Conservation (phyloP, 2,888 invertebrate species). For the Tipula helvola region DNA sequence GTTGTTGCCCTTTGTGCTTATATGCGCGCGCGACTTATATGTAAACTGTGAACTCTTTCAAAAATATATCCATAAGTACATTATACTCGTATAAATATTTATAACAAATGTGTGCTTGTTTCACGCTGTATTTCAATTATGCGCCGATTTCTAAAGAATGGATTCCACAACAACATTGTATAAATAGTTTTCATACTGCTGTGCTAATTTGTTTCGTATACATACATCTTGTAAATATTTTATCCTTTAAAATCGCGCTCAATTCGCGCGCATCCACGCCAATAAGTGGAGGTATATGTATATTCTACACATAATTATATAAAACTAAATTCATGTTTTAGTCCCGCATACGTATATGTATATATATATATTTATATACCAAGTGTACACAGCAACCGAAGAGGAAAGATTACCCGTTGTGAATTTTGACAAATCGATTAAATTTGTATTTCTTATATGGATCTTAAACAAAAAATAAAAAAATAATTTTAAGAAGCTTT, state of each 20-base stretch:
- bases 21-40: neutral
- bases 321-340: neutral
- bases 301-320: neutral
- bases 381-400: neutral
- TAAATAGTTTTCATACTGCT: neutral
- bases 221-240: neutral
- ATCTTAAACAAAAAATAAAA: neutral
- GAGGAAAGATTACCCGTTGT: neutral
- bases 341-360: neutral
- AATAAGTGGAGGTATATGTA: neutral
- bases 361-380: neutral
- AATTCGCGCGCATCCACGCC: neutral
- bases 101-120: neutral
- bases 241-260: neutral
- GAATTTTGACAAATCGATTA: constrained; percentile 5
- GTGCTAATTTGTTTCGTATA: neutral
- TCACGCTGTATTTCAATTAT: neutral
- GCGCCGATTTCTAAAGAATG: neutral
- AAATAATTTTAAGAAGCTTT: neutral
- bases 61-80: neutral
- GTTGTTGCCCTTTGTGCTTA: neutral
- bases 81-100: no score
- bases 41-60: neutral
- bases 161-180: neutral
- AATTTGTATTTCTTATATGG: neutral